A percentile compares a stretch with the other conserved stretches of the same genome.
These are phyloP conservation scores for Conchocele bisecta DNA, from an alignment of 2,888 invertebrate genomes.

Conservation along the genomic window DNA sequence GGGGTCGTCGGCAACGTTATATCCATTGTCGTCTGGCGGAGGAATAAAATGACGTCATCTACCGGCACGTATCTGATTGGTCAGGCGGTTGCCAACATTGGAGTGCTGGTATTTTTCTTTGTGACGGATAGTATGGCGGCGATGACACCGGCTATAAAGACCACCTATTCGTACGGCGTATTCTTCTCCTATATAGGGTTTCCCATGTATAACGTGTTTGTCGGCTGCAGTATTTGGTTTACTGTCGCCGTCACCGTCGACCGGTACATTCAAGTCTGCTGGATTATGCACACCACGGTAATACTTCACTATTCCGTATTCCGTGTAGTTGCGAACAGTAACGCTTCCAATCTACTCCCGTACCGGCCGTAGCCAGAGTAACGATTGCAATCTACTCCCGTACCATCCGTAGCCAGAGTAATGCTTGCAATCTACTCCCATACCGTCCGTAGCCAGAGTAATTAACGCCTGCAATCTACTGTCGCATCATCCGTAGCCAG, in stretches of 20 bases:
- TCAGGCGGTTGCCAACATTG: conserved; percentile 67
- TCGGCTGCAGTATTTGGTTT: conserved; percentile 74
- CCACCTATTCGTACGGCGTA: conserved; percentile 58
- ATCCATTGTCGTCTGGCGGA: conserved; percentile 47
- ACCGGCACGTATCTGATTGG: conserved; percentile 67
- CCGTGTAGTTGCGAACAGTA: too few relatives aligned
- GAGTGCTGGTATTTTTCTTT: conserved; percentile 66
- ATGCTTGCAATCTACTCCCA: too few relatives aligned
- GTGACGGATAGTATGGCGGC: conserved; percentile 60
- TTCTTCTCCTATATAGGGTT: conserved; percentile 69
- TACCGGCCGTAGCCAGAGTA: too few relatives aligned
- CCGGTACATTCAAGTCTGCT: conserved; percentile 76
- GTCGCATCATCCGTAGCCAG: too few relatives aligned
- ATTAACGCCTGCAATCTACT: too few relatives aligned
- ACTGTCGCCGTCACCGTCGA: conserved; percentile 77
- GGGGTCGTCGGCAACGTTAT: conserved; percentile 48
- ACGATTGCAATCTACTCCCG: too few relatives aligned
- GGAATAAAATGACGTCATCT: too few relatives aligned
- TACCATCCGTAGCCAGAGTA: too few relatives aligned
- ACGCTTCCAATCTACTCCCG: too few relatives aligned
- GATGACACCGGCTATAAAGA: conserved; percentile 55
- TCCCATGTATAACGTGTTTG: conserved; percentile 69
- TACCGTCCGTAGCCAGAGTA: too few relatives aligned
- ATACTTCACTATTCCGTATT: too few relatives aligned
- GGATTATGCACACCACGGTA: conserved; percentile 71